Percentiles rank a stretch among this genome's conserved stretches.
phyloP scores from a whole-genome alignment of 2,888 invertebrate genomes.

The Noctua pronuba region DNA sequence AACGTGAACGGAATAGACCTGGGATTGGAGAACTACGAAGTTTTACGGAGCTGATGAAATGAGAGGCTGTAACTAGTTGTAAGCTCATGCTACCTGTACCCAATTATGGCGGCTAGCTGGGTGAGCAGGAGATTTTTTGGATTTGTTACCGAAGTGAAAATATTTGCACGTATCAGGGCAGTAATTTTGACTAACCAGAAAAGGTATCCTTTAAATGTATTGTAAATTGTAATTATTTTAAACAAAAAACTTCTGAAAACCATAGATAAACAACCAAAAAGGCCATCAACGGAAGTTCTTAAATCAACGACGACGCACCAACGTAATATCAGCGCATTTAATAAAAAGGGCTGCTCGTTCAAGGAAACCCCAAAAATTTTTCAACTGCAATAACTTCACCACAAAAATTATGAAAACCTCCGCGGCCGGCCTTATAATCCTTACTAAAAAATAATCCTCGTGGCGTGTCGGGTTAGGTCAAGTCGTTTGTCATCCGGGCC shows the following conservation, averaged over 20 bases:
- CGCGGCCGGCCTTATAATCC: conserved; percentile 61
- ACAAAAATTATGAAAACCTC: conserved; percentile 62
- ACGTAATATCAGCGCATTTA: conserved; percentile 47
- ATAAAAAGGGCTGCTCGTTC: conserved; percentile 44
- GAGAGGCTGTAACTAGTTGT: conserved; percentile 4
- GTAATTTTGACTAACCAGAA: too few species aligned
- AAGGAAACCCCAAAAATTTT: conserved; percentile 34
- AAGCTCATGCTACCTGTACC: background rate
- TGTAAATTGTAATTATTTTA: background rate
- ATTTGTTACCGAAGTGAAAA: too few species aligned
- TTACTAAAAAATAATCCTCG: conserved; percentile 68
- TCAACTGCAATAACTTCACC: conserved; percentile 56
- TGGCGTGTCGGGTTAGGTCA: conserved; percentile 68
- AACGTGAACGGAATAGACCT: conserved; percentile 45
- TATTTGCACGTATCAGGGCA: too few species aligned
- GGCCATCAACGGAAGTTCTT: conserved; percentile 12
- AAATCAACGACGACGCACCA: conserved; percentile 13
- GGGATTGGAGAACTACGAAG: conserved; percentile 1
- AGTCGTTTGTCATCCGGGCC: conserved; percentile 74
- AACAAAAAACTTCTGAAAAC: background rate
- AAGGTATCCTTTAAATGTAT: background rate
- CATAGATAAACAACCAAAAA: background rate
- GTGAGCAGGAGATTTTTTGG: background rate
- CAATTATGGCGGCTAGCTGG: background rate
- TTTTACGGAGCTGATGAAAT: conserved; percentile 2